Percentiles rank a stretch among this genome's conserved stretches.
phyloP scores from a whole-genome alignment of 2,888 invertebrate species.

The Leptopterna dolabrata region DNA sequence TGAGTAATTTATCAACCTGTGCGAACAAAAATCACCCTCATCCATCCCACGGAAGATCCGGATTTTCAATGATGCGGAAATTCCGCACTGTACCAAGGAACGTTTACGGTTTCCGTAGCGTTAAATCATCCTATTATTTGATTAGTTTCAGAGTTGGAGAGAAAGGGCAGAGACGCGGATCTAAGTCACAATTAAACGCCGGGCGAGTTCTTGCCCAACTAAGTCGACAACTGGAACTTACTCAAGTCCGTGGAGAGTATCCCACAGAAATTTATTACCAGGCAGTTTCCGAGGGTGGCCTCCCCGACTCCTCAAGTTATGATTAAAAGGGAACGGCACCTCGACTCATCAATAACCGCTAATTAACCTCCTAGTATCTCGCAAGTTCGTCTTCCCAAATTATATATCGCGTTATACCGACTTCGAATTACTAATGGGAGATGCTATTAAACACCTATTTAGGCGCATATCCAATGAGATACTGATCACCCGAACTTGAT shows the following conservation, averaged over 20 bases:
- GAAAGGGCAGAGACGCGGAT: not conserved
- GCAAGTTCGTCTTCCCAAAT: not conserved
- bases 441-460: not conserved
- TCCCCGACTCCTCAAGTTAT: not conserved
- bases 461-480: too few species aligned
- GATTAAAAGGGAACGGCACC: not conserved
- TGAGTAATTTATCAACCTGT: too few species aligned
- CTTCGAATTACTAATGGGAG: not conserved
- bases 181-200: conserved; percentile 41
- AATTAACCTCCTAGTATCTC: not conserved
- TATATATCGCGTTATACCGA: not conserved
- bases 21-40: too few species aligned
- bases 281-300: not conserved
- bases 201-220: conserved; percentile 16
- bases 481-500: too few species aligned
- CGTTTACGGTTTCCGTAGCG: not conserved
- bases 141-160: not conserved
- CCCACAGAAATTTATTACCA: not conserved
- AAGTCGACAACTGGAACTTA: conserved; percentile 16
- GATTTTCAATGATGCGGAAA: too few species aligned
- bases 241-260: not conserved
- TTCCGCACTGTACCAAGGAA: too few species aligned
- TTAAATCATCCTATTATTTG: conserved; percentile 7
- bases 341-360: not conserved
- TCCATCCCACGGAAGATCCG: too few species aligned